phyloP scores from a whole-genome alignment of 2,113 vertebrate genomes.

The Corythornis cristatus region DNA sequence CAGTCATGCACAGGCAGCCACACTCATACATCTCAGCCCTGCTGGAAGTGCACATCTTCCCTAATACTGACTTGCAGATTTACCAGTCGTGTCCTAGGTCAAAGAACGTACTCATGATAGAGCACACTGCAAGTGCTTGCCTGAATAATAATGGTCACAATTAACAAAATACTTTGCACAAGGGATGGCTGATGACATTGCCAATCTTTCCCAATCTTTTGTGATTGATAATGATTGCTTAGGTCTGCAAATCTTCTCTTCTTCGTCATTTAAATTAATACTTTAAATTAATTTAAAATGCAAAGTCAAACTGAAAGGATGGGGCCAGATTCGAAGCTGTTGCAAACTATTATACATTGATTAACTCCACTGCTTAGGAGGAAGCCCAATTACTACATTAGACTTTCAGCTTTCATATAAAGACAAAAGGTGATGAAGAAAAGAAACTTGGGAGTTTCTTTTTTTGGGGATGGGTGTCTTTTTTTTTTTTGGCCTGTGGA shows the following conservation, averaged over 20 bases:
- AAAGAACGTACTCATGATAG: conserved; percentile 20
- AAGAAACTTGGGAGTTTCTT: background rate
- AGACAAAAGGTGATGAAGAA: background rate
- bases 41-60: conserved; percentile 15
- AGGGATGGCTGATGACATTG: background rate
- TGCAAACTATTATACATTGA: background rate
- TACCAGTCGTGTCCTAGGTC: conserved; percentile 33
- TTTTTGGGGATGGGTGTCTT: background rate
- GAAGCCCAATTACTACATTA: background rate
- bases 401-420: background rate
- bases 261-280: background rate
- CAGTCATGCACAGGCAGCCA: conserved; percentile 6
- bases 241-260: background rate
- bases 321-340: background rate
- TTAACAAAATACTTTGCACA: conserved; percentile 12
- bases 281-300: background rate
- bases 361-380: background rate
- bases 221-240: background rate
- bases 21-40: conserved; percentile 12
- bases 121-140: background rate
- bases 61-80: conserved; percentile 52
- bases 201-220: background rate
- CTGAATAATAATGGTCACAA: conserved; percentile 26
- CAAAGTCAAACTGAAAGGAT: background rate
- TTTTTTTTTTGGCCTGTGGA: background rate